phyloP scores from a whole-genome alignment of 2,113 vertebrate genomes.

The Grantiella picta region DNA sequence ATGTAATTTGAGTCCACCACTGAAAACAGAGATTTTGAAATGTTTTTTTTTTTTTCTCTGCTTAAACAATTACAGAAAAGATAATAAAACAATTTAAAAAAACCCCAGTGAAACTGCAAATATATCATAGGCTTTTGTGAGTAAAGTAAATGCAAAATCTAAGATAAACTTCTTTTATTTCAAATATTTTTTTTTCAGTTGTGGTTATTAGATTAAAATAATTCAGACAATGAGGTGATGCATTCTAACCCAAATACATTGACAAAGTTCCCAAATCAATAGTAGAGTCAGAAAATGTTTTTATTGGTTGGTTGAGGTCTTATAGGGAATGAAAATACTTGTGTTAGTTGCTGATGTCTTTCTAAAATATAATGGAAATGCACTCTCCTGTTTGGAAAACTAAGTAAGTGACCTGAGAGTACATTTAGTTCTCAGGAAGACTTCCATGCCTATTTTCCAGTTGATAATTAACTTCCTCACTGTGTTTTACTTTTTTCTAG shows the following conservation, averaged over 20 bases:
- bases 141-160: neutral
- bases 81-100: neutral
- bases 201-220: neutral
- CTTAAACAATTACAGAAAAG: neutral
- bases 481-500: neutral
- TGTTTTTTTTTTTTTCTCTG: neutral
- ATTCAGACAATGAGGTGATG: neutral
- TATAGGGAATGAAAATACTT: neutral
- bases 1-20: fast-evolving
- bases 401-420: neutral
- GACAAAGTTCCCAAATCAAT: neutral
- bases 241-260: neutral
- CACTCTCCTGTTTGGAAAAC: neutral
- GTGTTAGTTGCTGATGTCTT: neutral
- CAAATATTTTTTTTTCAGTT: neutral
- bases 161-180: neutral
- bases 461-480: neutral
- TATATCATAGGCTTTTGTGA: neutral
- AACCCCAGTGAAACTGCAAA: neutral
- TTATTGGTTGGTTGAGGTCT: neutral
- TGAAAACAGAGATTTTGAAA: neutral
- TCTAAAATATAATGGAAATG: neutral
- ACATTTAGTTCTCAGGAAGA: neutral
- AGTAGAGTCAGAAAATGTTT: neutral
- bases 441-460: neutral